These are phyloP conservation scores for Ptychochromis oligacanthus DNA, from an alignment of 2,113 vertebrate genomes.

Conservation along the genomic window DNA sequence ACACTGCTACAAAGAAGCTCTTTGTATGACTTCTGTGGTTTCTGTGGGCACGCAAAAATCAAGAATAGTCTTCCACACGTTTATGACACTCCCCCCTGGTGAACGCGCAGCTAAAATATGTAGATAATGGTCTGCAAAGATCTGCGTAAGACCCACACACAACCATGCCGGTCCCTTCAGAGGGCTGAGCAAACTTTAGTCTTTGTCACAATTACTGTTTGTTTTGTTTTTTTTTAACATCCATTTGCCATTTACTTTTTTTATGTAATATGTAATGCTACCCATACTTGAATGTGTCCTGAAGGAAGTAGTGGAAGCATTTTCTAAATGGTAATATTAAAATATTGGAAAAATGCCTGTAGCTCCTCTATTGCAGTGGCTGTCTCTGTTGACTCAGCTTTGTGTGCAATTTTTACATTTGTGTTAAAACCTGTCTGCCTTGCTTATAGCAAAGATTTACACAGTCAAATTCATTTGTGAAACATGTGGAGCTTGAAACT, in stretches of 20 bases:
- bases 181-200: neutral
- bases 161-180: neutral
- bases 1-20: no score
- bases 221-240: no score
- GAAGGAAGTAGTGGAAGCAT: neutral
- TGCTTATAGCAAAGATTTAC: slow-evolving; percentile 2
- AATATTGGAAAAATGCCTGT: neutral
- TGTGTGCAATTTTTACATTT: neutral
- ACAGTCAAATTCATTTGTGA: slow-evolving; percentile 15
- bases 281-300: neutral
- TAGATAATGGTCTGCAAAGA: neutral
- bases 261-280: neutral
- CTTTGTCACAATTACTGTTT: neutral
- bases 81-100: neutral
- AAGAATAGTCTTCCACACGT: no score
- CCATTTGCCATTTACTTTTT: neutral
- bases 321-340: neutral
- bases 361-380: neutral
- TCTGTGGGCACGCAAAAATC: no score
- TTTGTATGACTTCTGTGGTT: no score
- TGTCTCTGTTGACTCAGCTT: neutral
- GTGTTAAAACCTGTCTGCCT: neutral
- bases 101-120: neutral
- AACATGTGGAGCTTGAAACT: neutral
- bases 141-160: neutral